Percentiles rank a stretch among this genome's conserved stretches.
Conservation (phyloP, 1,140 invertebrate genomes). For the Drosophila elegans region DNA sequence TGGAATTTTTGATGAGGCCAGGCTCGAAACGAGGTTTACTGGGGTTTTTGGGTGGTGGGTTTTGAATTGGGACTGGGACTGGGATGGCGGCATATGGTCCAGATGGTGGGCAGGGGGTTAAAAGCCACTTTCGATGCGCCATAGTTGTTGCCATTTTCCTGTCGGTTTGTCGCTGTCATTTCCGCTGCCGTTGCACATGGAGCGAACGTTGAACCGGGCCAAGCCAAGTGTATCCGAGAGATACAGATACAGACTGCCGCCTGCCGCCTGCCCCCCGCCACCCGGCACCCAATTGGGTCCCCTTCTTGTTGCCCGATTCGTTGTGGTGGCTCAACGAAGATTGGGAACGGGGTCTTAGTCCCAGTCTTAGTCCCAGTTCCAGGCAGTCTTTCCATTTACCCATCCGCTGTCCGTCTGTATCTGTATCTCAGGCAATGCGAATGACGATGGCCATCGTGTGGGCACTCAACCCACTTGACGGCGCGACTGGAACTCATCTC, state of each 20-base stretch:
- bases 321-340: constrained; percentile 50
- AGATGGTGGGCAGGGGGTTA: constrained; percentile 46
- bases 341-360: constrained; percentile 22
- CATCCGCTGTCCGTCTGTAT: constrained; percentile 16
- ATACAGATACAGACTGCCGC: constrained; percentile 30
- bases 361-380: constrained; percentile 1
- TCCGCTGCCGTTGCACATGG: constrained; percentile 53
- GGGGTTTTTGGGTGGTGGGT: constrained; percentile 20
- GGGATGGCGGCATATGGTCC: constrained; percentile 45
- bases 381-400: constrained; percentile 1
- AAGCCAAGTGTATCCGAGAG: constrained; percentile 53
- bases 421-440: constrained; percentile 25
- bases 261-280: constrained; percentile 19
- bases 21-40: constrained; percentile 35
- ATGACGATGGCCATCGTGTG: constrained; percentile 38
- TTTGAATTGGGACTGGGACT: constrained; percentile 15
- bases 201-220: constrained; percentile 39
- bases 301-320: constrained; percentile 34
- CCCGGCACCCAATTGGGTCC: constrained; percentile 4
- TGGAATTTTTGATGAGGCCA: constrained; percentile 78
- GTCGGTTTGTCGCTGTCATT: constrained; percentile 35
- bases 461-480: constrained; percentile 44
- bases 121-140: constrained; percentile 62
- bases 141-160: constrained; percentile 40
- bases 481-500: constrained; percentile 52